Conservation (phyloP, 2,113 vertebrate genomes). For the Echinops telfairi region DNA sequence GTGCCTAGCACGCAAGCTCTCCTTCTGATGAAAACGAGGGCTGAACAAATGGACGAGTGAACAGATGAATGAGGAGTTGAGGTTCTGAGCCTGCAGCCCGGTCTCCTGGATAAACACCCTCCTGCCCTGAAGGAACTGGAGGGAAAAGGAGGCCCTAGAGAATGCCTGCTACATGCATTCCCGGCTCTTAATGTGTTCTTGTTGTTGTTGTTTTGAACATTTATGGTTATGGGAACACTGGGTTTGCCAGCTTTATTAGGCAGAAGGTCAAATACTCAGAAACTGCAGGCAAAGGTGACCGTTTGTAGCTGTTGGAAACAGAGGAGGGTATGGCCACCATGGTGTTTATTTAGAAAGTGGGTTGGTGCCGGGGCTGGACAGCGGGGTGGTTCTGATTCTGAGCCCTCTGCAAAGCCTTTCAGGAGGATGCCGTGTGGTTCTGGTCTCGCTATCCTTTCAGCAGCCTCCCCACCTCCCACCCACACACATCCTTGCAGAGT, state of each 20-base stretch:
- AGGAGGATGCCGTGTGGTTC: background rate
- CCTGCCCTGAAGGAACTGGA: background rate
- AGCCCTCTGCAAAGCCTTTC: background rate
- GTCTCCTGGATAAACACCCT: background rate
- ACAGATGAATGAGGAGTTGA: background rate
- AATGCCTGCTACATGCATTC: background rate
- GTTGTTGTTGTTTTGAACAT: too few relatives aligned
- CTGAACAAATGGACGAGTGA: too few relatives aligned
- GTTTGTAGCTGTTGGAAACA: background rate
- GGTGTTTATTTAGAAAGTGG: constrained; percentile 3
- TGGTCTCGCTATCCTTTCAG: background rate
- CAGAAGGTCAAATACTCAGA: background rate
- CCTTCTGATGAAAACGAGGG: background rate
- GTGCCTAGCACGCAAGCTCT: background rate
- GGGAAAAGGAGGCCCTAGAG: background rate
- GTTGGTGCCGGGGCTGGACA: background rate
- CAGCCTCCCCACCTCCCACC: background rate
- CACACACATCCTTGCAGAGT: background rate
- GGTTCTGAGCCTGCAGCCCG: rapidly evolving
- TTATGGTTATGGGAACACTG: background rate
- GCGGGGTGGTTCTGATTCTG: background rate
- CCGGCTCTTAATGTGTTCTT: too few relatives aligned
- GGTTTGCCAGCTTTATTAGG: background rate
- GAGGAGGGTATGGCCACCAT: background rate
- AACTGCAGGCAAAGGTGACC: background rate